Conservation (phyloP, 2,113 vertebrate species). For the Empidonax traillii region DNA sequence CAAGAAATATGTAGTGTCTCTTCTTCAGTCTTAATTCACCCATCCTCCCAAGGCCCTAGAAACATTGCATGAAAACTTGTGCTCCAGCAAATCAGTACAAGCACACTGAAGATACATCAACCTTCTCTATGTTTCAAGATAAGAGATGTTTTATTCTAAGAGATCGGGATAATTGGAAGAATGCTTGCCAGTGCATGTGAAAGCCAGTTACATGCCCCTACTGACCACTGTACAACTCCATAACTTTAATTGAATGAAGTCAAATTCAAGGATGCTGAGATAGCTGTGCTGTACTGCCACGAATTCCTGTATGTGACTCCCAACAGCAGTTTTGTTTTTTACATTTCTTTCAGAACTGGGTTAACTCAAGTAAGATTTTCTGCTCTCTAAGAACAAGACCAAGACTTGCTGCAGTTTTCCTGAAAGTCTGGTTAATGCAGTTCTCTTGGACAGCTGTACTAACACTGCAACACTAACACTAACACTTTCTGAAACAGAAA, state of each 20-base stretch:
- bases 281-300: not conserved
- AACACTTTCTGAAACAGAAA: not conserved
- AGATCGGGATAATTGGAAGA: not conserved
- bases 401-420: not conserved
- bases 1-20: not conserved
- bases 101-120: not conserved
- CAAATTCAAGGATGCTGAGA: not conserved
- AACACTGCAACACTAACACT: not conserved
- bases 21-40: not conserved
- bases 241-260: not conserved
- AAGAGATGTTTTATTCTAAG: not conserved
- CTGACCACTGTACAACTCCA: not conserved
- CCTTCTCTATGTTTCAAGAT: not conserved
- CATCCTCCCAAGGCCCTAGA: not conserved
- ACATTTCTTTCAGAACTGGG: not conserved
- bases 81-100: not conserved
- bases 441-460: not conserved
- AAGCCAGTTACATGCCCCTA: not conserved
- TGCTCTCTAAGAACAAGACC: not conserved
- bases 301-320: not conserved
- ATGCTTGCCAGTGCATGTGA: not conserved
- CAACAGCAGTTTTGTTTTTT: not conserved
- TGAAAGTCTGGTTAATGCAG: not conserved
- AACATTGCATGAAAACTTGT: not conserved
- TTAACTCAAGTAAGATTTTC: not conserved